Percentiles rank a stretch among this genome's conserved stretches.
Evolutionary conservation across 2,888 invertebrate genomes (phyloP).

Genomic region (Drosophila lacicola): DNA sequence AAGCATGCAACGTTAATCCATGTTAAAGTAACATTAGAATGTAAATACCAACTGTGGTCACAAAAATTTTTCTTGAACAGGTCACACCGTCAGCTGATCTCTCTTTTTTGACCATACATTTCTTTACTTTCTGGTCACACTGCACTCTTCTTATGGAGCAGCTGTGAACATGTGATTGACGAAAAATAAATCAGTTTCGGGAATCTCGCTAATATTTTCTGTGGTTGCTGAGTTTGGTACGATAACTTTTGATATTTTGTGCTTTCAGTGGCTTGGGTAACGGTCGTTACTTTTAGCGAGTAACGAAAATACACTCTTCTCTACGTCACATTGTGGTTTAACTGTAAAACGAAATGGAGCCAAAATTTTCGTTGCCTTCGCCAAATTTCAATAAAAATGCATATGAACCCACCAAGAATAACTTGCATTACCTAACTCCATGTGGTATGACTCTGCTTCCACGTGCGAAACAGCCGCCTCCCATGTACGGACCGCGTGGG

Average conservation of each 20-base stretch:
- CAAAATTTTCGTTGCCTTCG: conserved; percentile 79
- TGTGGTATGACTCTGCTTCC: conserved; percentile 83
- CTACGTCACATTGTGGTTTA: conserved; percentile 37
- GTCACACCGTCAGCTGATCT: too few relatives aligned
- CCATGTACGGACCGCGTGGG: conserved; percentile 84
- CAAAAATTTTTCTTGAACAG: too few relatives aligned
- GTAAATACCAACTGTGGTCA: too few relatives aligned
- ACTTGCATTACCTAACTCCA: conserved; percentile 79
- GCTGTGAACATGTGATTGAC: too few relatives aligned
- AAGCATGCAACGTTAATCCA: too few relatives aligned
- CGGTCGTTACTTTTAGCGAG: background rate
- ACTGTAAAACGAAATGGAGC: conserved; percentile 64
- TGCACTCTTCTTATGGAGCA: too few relatives aligned
- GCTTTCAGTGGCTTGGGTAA: background rate
- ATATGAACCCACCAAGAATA: conserved; percentile 30
- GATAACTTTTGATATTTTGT: background rate
- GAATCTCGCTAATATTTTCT: background rate
- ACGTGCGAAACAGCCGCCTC: conserved; percentile 82
- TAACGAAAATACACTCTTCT: background rate
- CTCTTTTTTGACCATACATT: too few relatives aligned
- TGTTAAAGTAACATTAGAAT: too few relatives aligned
- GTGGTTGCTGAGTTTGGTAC: background rate
- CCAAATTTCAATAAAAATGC: conserved; percentile 75
- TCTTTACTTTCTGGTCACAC: too few relatives aligned
- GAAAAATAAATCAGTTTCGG: background rate